Evolutionary conservation across 2,797 vertebrate species (phyloP).

Genomic region (Orestias chungarensis): DNA sequence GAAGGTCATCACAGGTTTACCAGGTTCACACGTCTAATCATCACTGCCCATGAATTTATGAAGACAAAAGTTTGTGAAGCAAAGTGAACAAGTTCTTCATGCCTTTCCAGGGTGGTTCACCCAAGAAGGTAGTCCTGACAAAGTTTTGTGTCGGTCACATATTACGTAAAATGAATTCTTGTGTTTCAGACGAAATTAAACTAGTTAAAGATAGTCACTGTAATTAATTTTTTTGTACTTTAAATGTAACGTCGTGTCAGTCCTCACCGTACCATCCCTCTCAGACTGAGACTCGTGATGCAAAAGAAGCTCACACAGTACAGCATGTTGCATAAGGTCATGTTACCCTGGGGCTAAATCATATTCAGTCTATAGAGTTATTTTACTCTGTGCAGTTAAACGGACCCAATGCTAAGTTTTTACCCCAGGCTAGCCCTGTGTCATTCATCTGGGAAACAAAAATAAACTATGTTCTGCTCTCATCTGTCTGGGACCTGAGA

Average conservation of each 20-base stretch:
- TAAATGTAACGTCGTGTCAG: background rate
- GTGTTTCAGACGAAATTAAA: background rate
- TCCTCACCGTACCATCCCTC: background rate
- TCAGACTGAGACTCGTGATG: conserved; percentile 12
- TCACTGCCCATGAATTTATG: conserved; percentile 12
- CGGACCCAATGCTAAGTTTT: conserved; percentile 35
- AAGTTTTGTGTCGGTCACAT: background rate
- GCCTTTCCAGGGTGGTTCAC: too few relatives aligned
- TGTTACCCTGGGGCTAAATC: conserved; percentile 31
- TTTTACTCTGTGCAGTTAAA: conserved; percentile 36
- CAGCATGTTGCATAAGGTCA: conserved; percentile 50
- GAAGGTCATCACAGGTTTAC: background rate
- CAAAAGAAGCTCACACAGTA: conserved; percentile 32
- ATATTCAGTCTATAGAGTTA: conserved; percentile 39
- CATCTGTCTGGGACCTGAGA: conserved; percentile 41
- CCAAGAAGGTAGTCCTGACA: background rate
- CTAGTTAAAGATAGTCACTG: conserved; percentile 2
- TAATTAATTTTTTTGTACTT: background rate
- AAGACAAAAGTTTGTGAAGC: conserved; percentile 1
- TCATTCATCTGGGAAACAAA: conserved; percentile 32
- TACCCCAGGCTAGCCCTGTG: conserved; percentile 29
- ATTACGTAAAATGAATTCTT: background rate
- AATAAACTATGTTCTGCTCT: conserved; percentile 30
- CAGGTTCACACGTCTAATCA: background rate
- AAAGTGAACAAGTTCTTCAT: background rate